A percentile compares a stretch with the other conserved stretches of the same genome.
Conservation (phyloP, 1,140 invertebrate species). For the Trichonephila inaurata region DNA sequence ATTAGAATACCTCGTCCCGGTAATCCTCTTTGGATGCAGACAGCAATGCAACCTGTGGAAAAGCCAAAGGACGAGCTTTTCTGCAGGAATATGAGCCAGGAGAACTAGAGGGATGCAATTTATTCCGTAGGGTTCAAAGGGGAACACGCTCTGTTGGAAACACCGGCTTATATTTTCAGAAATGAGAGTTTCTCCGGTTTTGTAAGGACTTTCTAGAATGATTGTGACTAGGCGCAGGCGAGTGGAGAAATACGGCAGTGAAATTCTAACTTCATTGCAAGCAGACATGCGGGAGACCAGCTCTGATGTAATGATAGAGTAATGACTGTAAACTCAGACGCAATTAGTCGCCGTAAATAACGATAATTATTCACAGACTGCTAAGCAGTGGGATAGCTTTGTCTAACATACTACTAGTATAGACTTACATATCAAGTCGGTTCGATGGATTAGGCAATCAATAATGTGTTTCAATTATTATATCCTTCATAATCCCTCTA, state of each 20-base stretch:
- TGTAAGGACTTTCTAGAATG: not conserved
- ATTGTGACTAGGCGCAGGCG: not conserved
- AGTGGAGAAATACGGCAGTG: not conserved
- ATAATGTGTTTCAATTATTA: too few relatives aligned
- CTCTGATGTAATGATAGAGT: not conserved
- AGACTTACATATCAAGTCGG: too few relatives aligned
- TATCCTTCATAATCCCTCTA: too few relatives aligned
- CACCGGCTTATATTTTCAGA: conserved; percentile 1
- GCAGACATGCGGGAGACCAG: not conserved
- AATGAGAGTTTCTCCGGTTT: conserved; percentile 7
- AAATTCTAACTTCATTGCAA: not conserved
- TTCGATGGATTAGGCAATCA: too few relatives aligned
- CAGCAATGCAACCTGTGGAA: not conserved
- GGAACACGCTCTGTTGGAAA: not conserved
- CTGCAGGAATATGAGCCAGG: not conserved
- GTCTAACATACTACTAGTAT: too few relatives aligned
- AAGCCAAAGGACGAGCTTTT: not conserved
- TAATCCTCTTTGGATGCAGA: conserved; percentile 14
- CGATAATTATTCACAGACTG: too few relatives aligned
- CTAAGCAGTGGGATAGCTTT: not conserved
- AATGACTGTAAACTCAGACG: too few relatives aligned
- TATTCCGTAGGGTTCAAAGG: conserved; percentile 17
- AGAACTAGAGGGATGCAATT: conserved; percentile 25
- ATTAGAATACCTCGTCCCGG: conserved; percentile 49
- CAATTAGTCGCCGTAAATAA: too few relatives aligned